Percentiles rank a stretch among this genome's conserved stretches.
These are phyloP conservation scores for Caerostris extrusa DNA, from an alignment of 1,140 invertebrate species.

Conservation along the genomic window DNA sequence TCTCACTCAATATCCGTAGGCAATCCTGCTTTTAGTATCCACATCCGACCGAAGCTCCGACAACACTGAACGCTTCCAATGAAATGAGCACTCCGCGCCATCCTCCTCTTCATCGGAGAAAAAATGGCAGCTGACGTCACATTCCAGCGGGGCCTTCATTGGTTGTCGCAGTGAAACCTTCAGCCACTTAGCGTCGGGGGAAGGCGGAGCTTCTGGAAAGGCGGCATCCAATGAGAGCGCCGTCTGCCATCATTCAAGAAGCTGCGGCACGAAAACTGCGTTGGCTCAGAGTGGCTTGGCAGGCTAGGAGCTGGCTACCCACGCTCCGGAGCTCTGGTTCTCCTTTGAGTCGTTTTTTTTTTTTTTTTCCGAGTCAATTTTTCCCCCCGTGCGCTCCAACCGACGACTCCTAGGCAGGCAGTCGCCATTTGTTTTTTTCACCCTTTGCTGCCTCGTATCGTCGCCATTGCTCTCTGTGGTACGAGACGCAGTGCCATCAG, in stretches of 20 bases:
- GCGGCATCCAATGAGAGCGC: constrained; percentile 43
- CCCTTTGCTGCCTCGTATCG: constrained; percentile 69
- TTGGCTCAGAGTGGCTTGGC: constrained; percentile 69
- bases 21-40: not conserved
- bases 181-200: not conserved
- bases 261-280: constrained; percentile 75
- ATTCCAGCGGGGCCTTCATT: not conserved
- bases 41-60: constrained; percentile 47
- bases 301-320: constrained; percentile 55
- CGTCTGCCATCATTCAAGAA: constrained; percentile 72
- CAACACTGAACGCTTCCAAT: constrained; percentile 51
- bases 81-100: constrained; percentile 38
- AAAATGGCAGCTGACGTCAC: constrained; percentile 57
- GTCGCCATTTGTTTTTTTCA: constrained; percentile 75
- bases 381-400: not conserved
- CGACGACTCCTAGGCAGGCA: not conserved
- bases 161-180: constrained; percentile 35
- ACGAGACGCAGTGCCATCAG: not conserved
- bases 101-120: constrained; percentile 8
- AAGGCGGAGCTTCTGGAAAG: constrained; percentile 7
- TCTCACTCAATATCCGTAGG: constrained; percentile 8
- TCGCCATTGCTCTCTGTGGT: constrained; percentile 65
- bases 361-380: constrained; percentile 54
- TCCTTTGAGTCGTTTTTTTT: constrained; percentile 47
- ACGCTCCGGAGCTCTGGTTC: constrained; percentile 56